A percentile compares a stretch with the other conserved stretches of the same genome.
phyloP scores from a whole-genome alignment of 2,888 invertebrate genomes.

The Sisyra terminalis region DNA sequence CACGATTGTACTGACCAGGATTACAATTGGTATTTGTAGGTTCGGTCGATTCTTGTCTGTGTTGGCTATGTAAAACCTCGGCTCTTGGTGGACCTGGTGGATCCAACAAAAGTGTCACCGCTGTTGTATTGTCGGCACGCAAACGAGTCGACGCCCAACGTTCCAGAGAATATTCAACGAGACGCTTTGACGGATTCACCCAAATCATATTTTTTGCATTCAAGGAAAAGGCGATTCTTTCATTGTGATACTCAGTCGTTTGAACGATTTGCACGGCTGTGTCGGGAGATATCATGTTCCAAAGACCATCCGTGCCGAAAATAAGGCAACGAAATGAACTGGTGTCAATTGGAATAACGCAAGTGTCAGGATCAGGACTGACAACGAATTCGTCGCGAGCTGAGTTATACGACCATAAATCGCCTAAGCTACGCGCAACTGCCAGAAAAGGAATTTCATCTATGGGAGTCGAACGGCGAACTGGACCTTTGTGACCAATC shows the following conservation, averaged over 20 bases:
- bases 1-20: constrained; percentile 11
- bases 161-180: constrained; percentile 69
- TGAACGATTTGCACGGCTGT: constrained; percentile 74
- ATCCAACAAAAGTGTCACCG: constrained; percentile 81
- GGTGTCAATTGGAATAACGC: constrained; percentile 56
- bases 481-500: constrained; percentile 70
- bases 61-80: constrained; percentile 33
- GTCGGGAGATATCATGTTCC: constrained; percentile 83
- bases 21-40: constrained; percentile 2
- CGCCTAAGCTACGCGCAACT: constrained; percentile 89
- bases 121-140: constrained; percentile 93
- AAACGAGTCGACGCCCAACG: constrained; percentile 71
- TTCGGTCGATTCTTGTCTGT: background rate
- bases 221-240: constrained; percentile 34
- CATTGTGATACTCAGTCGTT: constrained; percentile 65
- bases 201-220: constrained; percentile 30
- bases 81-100: constrained; percentile 68
- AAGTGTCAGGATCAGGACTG: constrained; percentile 94
- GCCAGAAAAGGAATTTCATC: constrained; percentile 93
- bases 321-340: constrained; percentile 71
- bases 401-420: constrained; percentile 95
- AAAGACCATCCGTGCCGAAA: constrained; percentile 91
- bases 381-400: constrained; percentile 84
- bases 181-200: constrained; percentile 81
- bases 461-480: constrained; percentile 74